These are phyloP conservation scores for Drosophila putrida DNA, from an alignment of 2,888 invertebrate species.

Conservation along the genomic window DNA sequence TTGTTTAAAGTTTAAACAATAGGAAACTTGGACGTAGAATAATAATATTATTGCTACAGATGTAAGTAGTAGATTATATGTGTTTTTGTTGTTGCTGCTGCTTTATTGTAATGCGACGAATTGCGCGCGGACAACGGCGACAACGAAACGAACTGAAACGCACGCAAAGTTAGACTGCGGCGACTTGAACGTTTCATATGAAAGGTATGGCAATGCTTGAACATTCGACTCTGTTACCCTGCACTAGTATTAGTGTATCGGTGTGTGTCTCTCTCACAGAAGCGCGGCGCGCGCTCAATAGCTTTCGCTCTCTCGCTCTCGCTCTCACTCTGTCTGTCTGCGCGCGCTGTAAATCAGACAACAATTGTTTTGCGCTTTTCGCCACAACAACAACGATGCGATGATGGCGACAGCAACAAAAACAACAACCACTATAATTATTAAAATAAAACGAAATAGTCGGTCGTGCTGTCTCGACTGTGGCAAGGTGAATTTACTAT, in stretches of 20 bases:
- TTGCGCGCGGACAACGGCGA: constrained; percentile 58
- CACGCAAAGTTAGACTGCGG: constrained; percentile 71
- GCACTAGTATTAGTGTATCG: constrained; percentile 12
- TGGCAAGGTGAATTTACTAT: constrained; percentile 13
- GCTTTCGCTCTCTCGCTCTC: constrained; percentile 16
- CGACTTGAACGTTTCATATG: constrained; percentile 56
- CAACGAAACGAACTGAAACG: constrained; percentile 72
- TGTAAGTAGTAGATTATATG: constrained; percentile 34
- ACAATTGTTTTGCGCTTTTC: constrained; percentile 73
- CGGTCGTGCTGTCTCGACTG: constrained; percentile 22
- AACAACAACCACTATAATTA: constrained; percentile 58
- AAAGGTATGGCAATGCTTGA: constrained; percentile 58
- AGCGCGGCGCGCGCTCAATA: constrained; percentile 17
- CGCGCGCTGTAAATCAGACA: constrained; percentile 63
- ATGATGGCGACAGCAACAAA: constrained; percentile 19
- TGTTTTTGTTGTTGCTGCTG: constrained; percentile 27
- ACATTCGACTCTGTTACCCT: constrained; percentile 18
- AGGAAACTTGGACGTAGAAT: constrained; percentile 49
- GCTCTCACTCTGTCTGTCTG: constrained; percentile 23
- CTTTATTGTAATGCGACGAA: constrained; percentile 59
- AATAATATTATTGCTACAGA: constrained; percentile 40
- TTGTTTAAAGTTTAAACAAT: constrained; percentile 45
- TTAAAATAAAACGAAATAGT: constrained; percentile 66
- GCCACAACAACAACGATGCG: constrained; percentile 42
- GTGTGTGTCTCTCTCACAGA: constrained; percentile 13